Evolutionary conservation across 37 sponge, comb jelly and placozoan species (phyloP), one percentile per base, ranked within the genome.

Genomic region (Cladorhizidae sp.): DNA sequence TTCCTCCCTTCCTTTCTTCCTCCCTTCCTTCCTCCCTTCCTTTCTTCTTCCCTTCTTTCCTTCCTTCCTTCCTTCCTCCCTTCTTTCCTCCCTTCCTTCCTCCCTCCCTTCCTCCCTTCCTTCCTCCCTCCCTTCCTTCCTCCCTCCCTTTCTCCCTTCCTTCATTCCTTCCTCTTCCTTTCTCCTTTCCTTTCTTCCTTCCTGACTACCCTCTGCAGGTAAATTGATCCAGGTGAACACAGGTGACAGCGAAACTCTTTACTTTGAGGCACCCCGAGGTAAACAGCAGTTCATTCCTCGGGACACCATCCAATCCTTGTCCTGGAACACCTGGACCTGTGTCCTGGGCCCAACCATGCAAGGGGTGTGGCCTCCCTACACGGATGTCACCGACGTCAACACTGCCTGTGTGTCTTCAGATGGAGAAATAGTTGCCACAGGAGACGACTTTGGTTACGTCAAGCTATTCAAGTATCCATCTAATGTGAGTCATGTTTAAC

Each of bases 331-430:
- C n/a, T 84, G 92, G 92, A 98, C 92, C 17, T 87, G 96, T 74
- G 94, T 95, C 29, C 80, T 98, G 65, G 92, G 94, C 0, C 32
- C 56, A 0, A 79, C 86, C 6, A 83, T 79, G 67, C 17, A 74
- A 41, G 99, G 99, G 8, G 85, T 98, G 32, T 98, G 99, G 99
- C 96, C 95, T 8, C 68, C 91, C 0, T 86, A 83, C 31, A 82
- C 96, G 40, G 99, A 98, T 58, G 90, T 98, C 26, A 98, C 99
- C 0, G 99, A 98, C 52, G 90, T 98, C n/a, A 98, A 98, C 76
- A 73, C 99, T 32, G 84, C 94, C n/a, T 86, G 86, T 80, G 89
- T 93, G 78, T 85, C 90, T 64, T 84, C 69, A 64, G 90, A 93
- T 56, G 80, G 82, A 40, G 51, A 67, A 11, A 83, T 95, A 70